Evolutionary conservation across 1,140 invertebrate genomes (phyloP).

Genomic region (Aphelinus certus): DNA sequence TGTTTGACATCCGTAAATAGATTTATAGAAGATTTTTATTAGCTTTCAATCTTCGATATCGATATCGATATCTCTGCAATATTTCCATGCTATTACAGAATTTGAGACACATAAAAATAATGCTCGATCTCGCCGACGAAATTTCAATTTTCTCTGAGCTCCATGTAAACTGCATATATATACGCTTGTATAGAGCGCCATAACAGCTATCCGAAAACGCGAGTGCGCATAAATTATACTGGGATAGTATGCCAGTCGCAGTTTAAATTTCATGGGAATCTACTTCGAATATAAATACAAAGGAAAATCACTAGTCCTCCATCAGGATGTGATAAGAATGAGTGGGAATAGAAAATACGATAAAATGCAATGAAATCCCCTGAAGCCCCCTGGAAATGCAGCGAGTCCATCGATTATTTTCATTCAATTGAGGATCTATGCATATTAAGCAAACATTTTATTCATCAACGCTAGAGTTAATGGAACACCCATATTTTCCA

Average conservation of each 20-base stretch:
- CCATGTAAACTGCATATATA: not conserved
- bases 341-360: slow-evolving; percentile 6
- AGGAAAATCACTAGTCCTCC: not conserved
- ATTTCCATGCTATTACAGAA: not conserved
- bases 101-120: slow-evolving; percentile 9
- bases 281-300: slow-evolving; percentile 28
- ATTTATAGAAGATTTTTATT: no score
- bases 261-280: slow-evolving; percentile 32
- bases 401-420: no score
- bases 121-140: not conserved
- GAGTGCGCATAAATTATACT: not conserved
- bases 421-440: no score
- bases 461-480: no score
- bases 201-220: not conserved
- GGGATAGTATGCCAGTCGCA: not conserved
- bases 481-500: no score
- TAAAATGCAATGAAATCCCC: not conserved
- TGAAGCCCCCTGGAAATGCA: no score
- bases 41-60: no score
- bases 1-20: no score
- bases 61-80: not conserved
- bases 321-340: slow-evolving; percentile 8
- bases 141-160: slow-evolving; percentile 3
- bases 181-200: not conserved
- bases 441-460: no score